phyloP scores from a whole-genome alignment of 2,113 vertebrate genomes.

The Poecile atricapillus region DNA sequence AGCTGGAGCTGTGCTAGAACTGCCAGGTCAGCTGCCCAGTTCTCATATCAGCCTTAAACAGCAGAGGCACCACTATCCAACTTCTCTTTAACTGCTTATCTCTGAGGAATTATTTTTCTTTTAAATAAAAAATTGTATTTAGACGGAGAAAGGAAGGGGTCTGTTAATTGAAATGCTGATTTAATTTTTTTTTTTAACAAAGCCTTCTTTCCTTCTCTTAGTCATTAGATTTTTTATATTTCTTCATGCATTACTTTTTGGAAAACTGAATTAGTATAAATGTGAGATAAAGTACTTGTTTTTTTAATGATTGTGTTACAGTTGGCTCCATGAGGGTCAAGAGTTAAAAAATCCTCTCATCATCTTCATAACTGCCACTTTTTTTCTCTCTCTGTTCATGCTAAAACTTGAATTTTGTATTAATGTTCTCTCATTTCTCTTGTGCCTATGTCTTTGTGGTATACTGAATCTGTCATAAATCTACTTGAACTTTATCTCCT shows the following conservation, averaged over 20 bases:
- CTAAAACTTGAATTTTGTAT: background rate
- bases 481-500: conserved; percentile 56
- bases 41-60: background rate
- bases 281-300: background rate
- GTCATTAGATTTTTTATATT: background rate
- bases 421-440: background rate
- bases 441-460: background rate
- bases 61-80: background rate
- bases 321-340: background rate
- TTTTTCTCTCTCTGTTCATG: background rate
- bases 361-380: background rate
- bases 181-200: background rate
- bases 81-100: background rate
- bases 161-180: background rate
- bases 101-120: background rate
- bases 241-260: background rate
- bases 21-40: background rate
- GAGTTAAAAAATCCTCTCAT: background rate
- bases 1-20: background rate
- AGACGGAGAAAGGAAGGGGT: background rate
- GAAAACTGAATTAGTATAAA: background rate
- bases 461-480: conserved; percentile 32
- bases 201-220: background rate
- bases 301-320: background rate
- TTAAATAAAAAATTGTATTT: background rate